Base-by-base conservation (phyloP, 2,797 vertebrate genomes). In the Gymnothorax reevesii region DNA sequence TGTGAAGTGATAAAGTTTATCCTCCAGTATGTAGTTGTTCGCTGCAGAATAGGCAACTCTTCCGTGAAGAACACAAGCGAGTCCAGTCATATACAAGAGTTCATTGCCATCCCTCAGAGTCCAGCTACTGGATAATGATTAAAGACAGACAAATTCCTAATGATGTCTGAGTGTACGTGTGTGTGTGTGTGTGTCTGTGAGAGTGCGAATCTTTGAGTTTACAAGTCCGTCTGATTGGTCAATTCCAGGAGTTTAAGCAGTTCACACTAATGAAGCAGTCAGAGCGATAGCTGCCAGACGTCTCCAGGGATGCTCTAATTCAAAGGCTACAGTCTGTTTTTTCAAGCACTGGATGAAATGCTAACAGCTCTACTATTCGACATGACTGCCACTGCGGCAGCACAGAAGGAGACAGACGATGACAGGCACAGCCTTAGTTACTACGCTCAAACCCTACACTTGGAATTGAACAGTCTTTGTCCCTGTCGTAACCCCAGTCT, bases 21-120 rank as follows among this genome's bases (percentile, higher is more conserved):
- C 20, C 33, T 8, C 57, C 22, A 5, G 57, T 59, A 49, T 62
- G 33, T 42, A n/a, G 64, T 83, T 59, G 52, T 15, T 62, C 55
- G n/a, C 22, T 27, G 6, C 49, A 94, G 91, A 88, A 93, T 94
- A 93, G 93, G 90, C 93, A 91, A 93, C 91, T 92, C 90, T 87
- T 89, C 90, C 94, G 92, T 94, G 92, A 94, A 92, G 89, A 93
- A 90, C 90, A 94, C 93, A 94, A 95, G 93, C 91, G 66, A 89
- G 89, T 92, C 92, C 90, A 54, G 49, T 42, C 12, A 79, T 79
- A 79, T 52, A 54, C 13, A 52, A 54, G 75, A 79, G 49, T 22
- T n/a, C 5, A 42, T 20, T 20, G 7, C 75, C 42, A 79, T 79
- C 7, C 10, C 75, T 20, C 8, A 42, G 49, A 55, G 17, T 52